A percentile compares a stretch with the other conserved stretches of the same genome.
Evolutionary conservation across 2,113 vertebrate species (phyloP).

Genomic region (Spea multiplicata): DNA sequence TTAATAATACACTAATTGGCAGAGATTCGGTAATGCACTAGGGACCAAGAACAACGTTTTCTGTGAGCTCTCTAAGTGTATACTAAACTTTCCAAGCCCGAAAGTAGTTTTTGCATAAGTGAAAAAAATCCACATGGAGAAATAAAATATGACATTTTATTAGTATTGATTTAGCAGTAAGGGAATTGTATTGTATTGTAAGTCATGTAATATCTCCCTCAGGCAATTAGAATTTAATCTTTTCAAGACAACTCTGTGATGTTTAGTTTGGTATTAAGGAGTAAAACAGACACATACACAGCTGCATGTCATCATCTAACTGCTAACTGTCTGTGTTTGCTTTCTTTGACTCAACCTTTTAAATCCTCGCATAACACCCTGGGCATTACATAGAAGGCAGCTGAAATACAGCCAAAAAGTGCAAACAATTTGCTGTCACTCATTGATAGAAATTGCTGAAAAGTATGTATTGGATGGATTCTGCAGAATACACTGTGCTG

Average conservation of each 20-base stretch:
- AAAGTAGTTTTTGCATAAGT: neutral
- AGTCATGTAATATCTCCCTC: neutral
- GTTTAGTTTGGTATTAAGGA: slow-evolving; percentile 1
- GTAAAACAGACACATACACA: neutral
- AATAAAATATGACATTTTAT: neutral
- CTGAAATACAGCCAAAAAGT: neutral
- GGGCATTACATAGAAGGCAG: neutral
- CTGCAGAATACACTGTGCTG: neutral
- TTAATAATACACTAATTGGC: too few species aligned
- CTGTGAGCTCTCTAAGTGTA: too few species aligned
- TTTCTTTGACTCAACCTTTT: neutral
- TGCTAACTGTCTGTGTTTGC: neutral
- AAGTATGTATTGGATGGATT: neutral
- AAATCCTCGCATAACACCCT: neutral
- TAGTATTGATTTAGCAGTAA: neutral
- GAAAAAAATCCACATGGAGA: neutral
- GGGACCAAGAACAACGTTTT: too few species aligned
- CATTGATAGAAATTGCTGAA: neutral
- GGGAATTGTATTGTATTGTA: neutral
- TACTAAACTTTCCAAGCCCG: too few species aligned
- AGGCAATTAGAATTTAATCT: slow-evolving; percentile 3
- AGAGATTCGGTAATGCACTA: too few species aligned
- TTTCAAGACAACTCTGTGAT: neutral
- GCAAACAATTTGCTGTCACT: neutral
- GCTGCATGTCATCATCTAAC: neutral